A percentile compares a stretch with the other conserved stretches of the same genome.
Conservation (phyloP, 2,888 invertebrate species). For the Conops quadrifasciatus region DNA sequence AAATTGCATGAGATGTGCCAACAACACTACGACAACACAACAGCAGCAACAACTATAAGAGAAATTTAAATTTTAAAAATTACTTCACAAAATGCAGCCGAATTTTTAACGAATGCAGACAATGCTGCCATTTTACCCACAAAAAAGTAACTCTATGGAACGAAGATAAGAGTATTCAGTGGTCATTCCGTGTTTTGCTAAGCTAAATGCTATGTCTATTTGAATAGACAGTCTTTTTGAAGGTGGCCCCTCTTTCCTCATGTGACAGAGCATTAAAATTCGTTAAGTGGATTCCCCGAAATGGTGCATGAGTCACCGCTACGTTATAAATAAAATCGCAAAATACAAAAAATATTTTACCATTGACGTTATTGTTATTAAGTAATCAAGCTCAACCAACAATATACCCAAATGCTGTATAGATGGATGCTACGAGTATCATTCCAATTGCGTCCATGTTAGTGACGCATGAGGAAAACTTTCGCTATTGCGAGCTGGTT, state of each 20-base stretch:
- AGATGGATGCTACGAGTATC: background rate
- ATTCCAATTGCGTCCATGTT: background rate
- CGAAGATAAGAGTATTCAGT: too few species aligned
- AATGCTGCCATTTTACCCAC: background rate
- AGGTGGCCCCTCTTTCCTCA: too few species aligned
- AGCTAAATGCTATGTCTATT: too few species aligned
- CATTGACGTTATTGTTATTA: constrained; percentile 5
- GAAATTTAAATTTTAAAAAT: background rate
- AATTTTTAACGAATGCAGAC: background rate
- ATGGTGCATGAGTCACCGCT: constrained; percentile 53
- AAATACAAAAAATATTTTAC: background rate
- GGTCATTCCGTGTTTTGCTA: too few species aligned
- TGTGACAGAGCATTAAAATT: background rate
- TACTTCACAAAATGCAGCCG: background rate
- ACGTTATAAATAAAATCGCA: constrained; percentile 29
- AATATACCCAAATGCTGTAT: background rate
- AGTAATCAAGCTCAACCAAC: constrained; percentile 8
- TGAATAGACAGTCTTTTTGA: too few species aligned
- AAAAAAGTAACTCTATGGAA: background rate
- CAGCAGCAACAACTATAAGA: constrained; percentile 10
- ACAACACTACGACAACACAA: constrained; percentile 10
- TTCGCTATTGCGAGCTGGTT: background rate
- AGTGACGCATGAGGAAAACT: constrained; percentile 29
- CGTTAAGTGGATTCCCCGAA: constrained; percentile 58
- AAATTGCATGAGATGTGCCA: constrained; percentile 31